Conservation (phyloP, 2,888 invertebrate species). For the Exocentrus adspersus region DNA sequence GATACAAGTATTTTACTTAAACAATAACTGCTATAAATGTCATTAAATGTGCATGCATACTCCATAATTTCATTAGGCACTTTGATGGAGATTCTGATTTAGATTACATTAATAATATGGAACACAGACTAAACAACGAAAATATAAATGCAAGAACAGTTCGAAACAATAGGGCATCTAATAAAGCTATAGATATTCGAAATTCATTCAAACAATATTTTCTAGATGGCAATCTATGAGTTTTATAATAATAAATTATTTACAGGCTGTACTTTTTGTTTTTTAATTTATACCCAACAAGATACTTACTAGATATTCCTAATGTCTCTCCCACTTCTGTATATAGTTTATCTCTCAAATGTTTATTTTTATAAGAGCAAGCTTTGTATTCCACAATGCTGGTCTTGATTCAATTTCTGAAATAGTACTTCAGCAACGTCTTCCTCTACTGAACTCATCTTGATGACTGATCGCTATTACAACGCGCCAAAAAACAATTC, state of each 20-base stretch:
- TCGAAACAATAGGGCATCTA: background rate
- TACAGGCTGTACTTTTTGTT: background rate
- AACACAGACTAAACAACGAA: background rate
- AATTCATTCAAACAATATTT: background rate
- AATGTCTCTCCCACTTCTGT: background rate
- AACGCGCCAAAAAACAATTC: no score
- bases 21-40: slow-evolving; percentile 15
- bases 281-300: background rate
- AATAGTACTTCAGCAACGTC: background rate
- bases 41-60: slow-evolving; percentile 28
- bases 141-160: background rate
- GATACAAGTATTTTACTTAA: background rate
- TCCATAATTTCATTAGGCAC: slow-evolving; percentile 22
- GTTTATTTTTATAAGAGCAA: slow-evolving; percentile 38
- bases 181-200: background rate
- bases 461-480: no score
- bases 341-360: slow-evolving; percentile 38
- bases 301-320: background rate
- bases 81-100: slow-evolving; percentile 6
- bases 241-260: background rate
- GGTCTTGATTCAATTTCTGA: slow-evolving; percentile 25
- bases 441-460: no score
- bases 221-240: background rate
- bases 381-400: slow-evolving; percentile 19
- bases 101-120: background rate